A percentile compares a stretch with the other conserved stretches of the same genome.
Evolutionary conservation across 2,888 invertebrate species (phyloP).

Genomic region (Latheticus oryzae): DNA sequence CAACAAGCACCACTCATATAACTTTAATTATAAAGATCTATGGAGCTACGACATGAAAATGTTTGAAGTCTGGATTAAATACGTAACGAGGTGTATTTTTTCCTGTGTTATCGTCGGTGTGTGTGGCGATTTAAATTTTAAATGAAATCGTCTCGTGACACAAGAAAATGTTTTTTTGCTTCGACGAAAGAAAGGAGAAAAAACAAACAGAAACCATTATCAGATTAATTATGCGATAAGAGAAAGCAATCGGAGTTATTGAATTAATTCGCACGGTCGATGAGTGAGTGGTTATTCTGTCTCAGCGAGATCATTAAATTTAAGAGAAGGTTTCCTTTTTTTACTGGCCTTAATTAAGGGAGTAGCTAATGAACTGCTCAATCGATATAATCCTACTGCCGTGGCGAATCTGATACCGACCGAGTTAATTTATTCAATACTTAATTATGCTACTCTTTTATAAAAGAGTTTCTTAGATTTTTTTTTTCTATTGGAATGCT

Average conservation of each 20-base stretch:
- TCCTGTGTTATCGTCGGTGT: slow-evolving; percentile 25
- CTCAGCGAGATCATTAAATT: slow-evolving; percentile 52
- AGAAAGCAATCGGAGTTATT: slow-evolving; percentile 39
- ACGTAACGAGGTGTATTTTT: slow-evolving; percentile 31
- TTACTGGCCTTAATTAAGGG: slow-evolving; percentile 60
- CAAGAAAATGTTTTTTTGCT: slow-evolving; percentile 18
- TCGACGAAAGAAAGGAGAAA: neutral
- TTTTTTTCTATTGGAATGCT: slow-evolving; percentile 43
- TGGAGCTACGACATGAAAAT: slow-evolving; percentile 26
- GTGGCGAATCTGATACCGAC: slow-evolving; percentile 62
- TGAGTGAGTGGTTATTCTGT: slow-evolving; percentile 46
- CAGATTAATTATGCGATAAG: slow-evolving; percentile 41
- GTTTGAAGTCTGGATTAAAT: slow-evolving; percentile 36
- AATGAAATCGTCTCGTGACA: slow-evolving; percentile 41
- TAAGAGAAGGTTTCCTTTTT: slow-evolving; percentile 53
- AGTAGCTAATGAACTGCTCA: slow-evolving; percentile 63
- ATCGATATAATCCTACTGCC: slow-evolving; percentile 63
- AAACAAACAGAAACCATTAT: slow-evolving; percentile 37
- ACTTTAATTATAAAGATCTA: slow-evolving; percentile 38
- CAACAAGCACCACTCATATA: slow-evolving; percentile 34
- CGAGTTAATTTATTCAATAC: slow-evolving; percentile 64
- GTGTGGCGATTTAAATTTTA: slow-evolving; percentile 40
- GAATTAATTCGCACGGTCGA: slow-evolving; percentile 40
- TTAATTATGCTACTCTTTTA: slow-evolving; percentile 59
- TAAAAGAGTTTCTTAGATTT: slow-evolving; percentile 49